phyloP scores from a whole-genome alignment of 1,140 invertebrate genomes.

The Hetaerina americana region DNA sequence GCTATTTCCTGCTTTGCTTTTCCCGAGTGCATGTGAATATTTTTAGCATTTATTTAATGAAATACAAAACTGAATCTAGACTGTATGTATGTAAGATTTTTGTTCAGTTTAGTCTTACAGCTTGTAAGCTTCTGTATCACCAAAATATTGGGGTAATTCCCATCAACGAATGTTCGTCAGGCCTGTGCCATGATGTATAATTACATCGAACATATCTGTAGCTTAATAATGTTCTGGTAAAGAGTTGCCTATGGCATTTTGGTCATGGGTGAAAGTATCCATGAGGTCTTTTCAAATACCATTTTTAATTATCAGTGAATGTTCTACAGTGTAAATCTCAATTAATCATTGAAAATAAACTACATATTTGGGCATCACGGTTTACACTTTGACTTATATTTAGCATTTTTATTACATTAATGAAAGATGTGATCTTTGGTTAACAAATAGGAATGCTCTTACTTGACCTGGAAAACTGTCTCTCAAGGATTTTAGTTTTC shows the following conservation, averaged over 20 bases:
- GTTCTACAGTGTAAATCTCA: background rate
- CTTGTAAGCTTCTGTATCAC: too few relatives aligned
- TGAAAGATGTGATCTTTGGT: too few relatives aligned
- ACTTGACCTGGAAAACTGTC: too few relatives aligned
- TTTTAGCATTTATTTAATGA: background rate
- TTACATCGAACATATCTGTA: background rate
- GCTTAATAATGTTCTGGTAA: background rate
- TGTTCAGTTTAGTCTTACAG: background rate
- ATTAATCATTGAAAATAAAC: background rate
- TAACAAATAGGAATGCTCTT: too few relatives aligned
- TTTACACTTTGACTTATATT: background rate
- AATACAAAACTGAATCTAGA: background rate
- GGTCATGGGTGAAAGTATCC: background rate
- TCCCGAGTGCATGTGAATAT: background rate
- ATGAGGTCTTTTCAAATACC: background rate
- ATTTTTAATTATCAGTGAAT: background rate
- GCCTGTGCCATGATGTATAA: background rate
- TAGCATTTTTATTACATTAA: too few relatives aligned
- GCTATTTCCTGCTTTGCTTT: background rate
- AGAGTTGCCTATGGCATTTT: too few relatives aligned
- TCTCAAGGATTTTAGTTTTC: too few relatives aligned
- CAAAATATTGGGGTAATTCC: background rate
- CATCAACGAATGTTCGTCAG: background rate
- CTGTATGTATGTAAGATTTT: background rate
- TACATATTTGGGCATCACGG: background rate